These are phyloP conservation scores for Zaprionus capensis DNA, from an alignment of 1,140 invertebrate species.

Conservation along the genomic window DNA sequence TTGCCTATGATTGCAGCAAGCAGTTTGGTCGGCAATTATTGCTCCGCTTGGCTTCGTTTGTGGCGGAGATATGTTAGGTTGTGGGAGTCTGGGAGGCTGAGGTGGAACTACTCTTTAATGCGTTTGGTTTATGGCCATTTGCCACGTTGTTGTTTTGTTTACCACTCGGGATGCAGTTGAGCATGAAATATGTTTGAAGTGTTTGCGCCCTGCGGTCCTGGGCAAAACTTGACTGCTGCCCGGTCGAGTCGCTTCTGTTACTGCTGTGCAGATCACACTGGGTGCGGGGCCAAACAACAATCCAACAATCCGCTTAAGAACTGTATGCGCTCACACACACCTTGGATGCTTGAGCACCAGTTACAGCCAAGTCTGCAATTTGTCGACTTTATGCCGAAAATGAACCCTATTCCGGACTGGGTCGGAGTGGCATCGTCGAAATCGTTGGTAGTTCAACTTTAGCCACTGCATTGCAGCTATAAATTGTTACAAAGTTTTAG, in stretches of 20 bases:
- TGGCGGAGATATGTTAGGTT: conserved; percentile 2
- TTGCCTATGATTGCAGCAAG: conserved; percentile 68
- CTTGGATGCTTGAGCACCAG: conserved; percentile 30
- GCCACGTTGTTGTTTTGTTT: conserved; percentile 58
- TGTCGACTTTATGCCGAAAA: conserved; percentile 53
- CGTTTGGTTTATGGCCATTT: conserved; percentile 71
- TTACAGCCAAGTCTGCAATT: conserved; percentile 35
- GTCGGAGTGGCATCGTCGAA: not conserved
- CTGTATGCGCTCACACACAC: conserved; percentile 38
- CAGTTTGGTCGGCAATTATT: conserved; percentile 73
- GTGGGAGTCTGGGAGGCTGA: not conserved
- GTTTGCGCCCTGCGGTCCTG: conserved; percentile 22
- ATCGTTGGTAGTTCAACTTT: conserved; percentile 22
- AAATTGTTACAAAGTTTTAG: conserved; percentile 77
- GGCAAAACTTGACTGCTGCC: not conserved
- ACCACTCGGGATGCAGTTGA: conserved; percentile 55
- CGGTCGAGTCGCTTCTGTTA: not conserved
- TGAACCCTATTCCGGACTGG: conserved; percentile 44
- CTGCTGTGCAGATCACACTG: conserved; percentile 23
- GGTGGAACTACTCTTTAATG: conserved; percentile 45
- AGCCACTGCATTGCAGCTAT: conserved; percentile 77
- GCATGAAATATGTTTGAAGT: conserved; percentile 76
- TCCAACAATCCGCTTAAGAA: conserved; percentile 34
- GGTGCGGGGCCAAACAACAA: not conserved
- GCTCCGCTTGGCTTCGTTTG: conserved; percentile 12